Base-by-base conservation (phyloP, 1,140 invertebrate genomes). In the Hypsibius dujardini region DNA sequence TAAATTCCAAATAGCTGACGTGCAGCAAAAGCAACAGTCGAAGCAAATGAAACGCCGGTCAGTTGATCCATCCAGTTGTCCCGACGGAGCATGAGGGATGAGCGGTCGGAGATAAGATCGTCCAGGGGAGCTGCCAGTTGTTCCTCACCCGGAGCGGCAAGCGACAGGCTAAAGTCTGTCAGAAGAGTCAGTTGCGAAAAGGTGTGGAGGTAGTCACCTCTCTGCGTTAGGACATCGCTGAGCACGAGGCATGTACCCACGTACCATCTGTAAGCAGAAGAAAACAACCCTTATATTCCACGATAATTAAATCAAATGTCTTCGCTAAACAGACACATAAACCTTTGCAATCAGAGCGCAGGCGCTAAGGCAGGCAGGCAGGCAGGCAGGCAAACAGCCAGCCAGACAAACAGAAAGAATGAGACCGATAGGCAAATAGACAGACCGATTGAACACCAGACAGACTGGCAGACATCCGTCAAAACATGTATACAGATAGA, bases 1-100 rank as follows among this genome's bases (percentile, higher is more conserved):
- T n/a, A n/a, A n/a, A n/a, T n/a, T n/a, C n/a, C n/a, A n/a, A n/a
- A n/a, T n/a, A n/a, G n/a, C n/a, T n/a, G n/a, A n/a, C n/a, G n/a
- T n/a, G 50, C 62, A 67, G 62, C 62, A 42, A 67, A 42, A 3
- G 62, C 62, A 3, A 67, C 42, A 3, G 62, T 67, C 3, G 62
- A 12, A 42, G 3, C 42, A 12, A 12, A 67, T 42, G 62, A 67
- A 42, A 67, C 62, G 7, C 62, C 62, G 3, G 7, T 42, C 45
- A 67, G 3, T 42, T 7, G 62, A 3, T 67, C 62, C 42, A 42
- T 14, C 62, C 62, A 67, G 45, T 3, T 67, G 42, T 67, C 62
- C 42, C 62, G 50, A n/a, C n/a, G 7, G 7, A 14, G 7, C 42
- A 42, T 14, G 12, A 42, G 62, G 62, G 7, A 67, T 67, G 42